A percentile compares a stretch with the other conserved stretches of the same genome.
Conservation (phyloP, 2,888 invertebrate species). For the Odiellus spinosus region DNA sequence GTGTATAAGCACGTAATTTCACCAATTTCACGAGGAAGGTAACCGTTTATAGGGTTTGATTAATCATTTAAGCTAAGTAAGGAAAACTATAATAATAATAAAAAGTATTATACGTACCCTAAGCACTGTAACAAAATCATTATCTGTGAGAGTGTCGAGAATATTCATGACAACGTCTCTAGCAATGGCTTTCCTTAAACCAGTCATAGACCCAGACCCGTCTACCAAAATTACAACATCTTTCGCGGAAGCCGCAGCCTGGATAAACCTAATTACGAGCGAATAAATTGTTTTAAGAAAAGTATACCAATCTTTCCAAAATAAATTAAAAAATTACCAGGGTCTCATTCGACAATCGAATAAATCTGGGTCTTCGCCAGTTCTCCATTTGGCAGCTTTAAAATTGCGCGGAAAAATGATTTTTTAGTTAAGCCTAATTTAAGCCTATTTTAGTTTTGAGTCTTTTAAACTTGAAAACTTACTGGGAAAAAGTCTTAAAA, state of each 20-base stretch:
- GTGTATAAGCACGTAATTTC: no score
- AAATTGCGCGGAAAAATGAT: conserved; percentile 1
- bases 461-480: conserved; percentile 20
- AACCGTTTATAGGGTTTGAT: no score
- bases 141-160: conserved; percentile 86
- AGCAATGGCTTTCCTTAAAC: conserved; percentile 75
- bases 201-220: conserved; percentile 91
- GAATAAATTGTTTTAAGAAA: no score
- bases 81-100: no score
- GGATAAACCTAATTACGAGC: conserved; percentile 49
- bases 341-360: conserved; percentile 55
- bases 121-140: conserved; percentile 90
- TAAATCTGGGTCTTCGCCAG: conserved; percentile 18
- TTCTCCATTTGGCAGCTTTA: conserved; percentile 54
- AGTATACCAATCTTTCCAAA: no score
- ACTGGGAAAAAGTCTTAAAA: conserved; percentile 88
- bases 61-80: no score
- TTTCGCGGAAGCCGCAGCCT: conserved; percentile 94
- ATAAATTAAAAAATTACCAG: no score
- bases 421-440: no score
- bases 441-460: no score
- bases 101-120: conserved; percentile 32
- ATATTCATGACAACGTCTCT: conserved; percentile 72
- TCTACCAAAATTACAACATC: conserved; percentile 91
- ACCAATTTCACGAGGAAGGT: no score